phyloP scores from a whole-genome alignment of 2,113 vertebrate species.

The Anas platyrhynchos region DNA sequence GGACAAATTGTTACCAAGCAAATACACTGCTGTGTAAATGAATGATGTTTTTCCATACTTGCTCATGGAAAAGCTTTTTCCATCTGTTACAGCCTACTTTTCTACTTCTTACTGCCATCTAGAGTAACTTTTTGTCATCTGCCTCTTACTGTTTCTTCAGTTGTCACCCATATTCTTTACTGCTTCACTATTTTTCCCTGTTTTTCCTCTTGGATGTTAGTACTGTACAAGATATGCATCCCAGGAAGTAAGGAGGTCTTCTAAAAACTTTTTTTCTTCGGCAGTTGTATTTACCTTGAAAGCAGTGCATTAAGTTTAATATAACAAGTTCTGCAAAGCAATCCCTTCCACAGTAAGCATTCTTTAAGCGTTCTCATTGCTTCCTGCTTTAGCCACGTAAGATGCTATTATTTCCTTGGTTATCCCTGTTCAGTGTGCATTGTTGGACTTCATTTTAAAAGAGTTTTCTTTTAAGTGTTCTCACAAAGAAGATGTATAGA shows the following conservation, averaged over 20 bases:
- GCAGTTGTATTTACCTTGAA: background rate
- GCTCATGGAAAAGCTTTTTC: background rate
- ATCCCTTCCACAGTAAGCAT: background rate
- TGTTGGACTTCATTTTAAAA: background rate
- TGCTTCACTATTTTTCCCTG: background rate
- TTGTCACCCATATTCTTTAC: background rate
- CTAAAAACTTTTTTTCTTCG: background rate
- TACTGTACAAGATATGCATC: background rate
- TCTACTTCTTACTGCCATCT: constrained; percentile 19
- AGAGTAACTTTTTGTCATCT: background rate
- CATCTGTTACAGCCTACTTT: background rate
- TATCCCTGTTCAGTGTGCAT: background rate
- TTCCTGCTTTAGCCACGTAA: background rate
- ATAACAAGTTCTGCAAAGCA: background rate
- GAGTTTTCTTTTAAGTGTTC: background rate
- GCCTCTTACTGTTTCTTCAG: background rate
- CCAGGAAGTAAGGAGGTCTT: background rate
- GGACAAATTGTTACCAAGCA: background rate
- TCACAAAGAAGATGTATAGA: background rate
- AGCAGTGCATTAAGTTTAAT: background rate
- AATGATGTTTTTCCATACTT: background rate
- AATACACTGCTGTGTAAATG: background rate
- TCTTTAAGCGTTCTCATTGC: background rate
- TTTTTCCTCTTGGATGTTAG: background rate
- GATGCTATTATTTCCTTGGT: background rate